Base-by-base conservation (phyloP, 2,888 invertebrate species). In the Volucella zonaria region DNA sequence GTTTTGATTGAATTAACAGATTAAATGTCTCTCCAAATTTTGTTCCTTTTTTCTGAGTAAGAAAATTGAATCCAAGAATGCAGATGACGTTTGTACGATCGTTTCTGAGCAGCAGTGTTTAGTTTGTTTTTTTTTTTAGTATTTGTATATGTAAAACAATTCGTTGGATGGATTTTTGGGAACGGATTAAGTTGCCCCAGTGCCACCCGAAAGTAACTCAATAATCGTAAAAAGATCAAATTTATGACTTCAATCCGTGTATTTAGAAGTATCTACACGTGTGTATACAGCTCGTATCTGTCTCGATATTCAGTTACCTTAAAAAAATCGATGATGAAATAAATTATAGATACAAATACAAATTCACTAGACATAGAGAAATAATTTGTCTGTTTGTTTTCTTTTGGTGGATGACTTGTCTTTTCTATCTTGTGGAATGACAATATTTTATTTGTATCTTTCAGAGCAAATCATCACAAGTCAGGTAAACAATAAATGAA, bases 141-240 rank as follows among this genome's bases (percentile, higher is more conserved):
- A 67, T 75, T 75, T 75, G 23, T 75, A 79, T 76, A 76, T 71
- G 71, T 80, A 67, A 83, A 83, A 83, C 75, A 83, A 83, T 79
- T 43, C 43, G 45, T 54, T 67, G 49, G 77, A 73, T 78, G 67
- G 58, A 71, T 75, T 56, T 81, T 75, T 56, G 47, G 64, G 51
- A 61, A 61, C 42, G 62, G 49, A 81, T 76, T 85, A 76, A 80
- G 80, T 71, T 76, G 76, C 73, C 85, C 31, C 81, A 76, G 62
- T 73, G 81, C 85, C 81, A 81, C 85, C 85, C 81, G 81, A 85
- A 73, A 81, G 85, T 76, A 80, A 73, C 58, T 62, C 68, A 85
- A 81, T 85, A 85, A 85, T 85, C 85, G 76, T 85, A 85, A 85
- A 85, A 67, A 73, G 76, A 81, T 85, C 85, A 81, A 64, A 81